These are phyloP conservation scores for Galbula dea DNA, from an alignment of 2,113 vertebrate species.

Conservation along the genomic window DNA sequence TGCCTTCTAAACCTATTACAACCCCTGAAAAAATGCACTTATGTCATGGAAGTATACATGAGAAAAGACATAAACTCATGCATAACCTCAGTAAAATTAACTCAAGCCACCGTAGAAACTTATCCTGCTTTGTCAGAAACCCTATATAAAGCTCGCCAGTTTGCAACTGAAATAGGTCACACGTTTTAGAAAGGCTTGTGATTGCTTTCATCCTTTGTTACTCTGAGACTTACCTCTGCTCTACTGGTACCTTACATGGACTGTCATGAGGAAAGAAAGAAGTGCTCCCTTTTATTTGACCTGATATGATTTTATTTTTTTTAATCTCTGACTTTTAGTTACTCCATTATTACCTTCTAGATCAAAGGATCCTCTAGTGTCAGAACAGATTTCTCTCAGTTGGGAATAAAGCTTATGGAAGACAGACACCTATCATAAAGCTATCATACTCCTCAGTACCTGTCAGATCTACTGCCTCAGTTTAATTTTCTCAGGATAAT, in stretches of 20 bases:
- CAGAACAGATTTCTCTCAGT: not conserved
- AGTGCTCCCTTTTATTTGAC: not conserved
- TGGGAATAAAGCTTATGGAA: not conserved
- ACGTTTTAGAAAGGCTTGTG: not conserved
- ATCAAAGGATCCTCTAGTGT: not conserved
- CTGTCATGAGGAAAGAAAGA: not conserved
- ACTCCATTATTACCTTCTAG: not conserved
- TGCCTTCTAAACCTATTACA: not conserved
- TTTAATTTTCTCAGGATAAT: not conserved
- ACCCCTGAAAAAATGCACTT: not conserved
- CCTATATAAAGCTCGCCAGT: not conserved
- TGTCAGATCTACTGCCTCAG: not conserved
- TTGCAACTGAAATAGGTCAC: not conserved
- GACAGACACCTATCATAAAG: not conserved
- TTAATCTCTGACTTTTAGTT: not conserved
- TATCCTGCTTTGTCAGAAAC: not conserved
- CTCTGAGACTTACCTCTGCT: not conserved
- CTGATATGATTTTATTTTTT: not conserved
- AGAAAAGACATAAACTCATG: not conserved
- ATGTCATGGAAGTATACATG: accelerated
- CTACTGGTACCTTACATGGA: not conserved
- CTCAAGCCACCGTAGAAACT: not conserved
- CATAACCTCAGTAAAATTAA: not conserved
- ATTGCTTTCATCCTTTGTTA: not conserved
- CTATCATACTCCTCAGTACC: not conserved